phyloP scores from a whole-genome alignment of 2,888 invertebrate species.

The Monochamus alternatus region DNA sequence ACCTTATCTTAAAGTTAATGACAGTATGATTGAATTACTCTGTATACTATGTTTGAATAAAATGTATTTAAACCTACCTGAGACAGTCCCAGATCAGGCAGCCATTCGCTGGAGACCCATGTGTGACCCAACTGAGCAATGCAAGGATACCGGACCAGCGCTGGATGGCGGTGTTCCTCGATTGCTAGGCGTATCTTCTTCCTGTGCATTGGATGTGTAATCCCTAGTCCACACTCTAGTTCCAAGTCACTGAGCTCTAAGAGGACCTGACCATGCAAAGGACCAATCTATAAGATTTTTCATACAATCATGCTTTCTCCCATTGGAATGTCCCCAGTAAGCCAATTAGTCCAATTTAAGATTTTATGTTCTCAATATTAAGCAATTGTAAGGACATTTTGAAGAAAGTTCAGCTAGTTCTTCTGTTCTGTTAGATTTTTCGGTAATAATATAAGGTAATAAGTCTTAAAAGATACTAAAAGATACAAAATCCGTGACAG shows the following conservation, averaged over 20 bases:
- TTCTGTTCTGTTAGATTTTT: no score
- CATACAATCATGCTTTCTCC: conserved; percentile 64
- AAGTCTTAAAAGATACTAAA: no score
- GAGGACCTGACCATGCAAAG: conserved; percentile 86
- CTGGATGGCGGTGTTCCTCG: conserved; percentile 92
- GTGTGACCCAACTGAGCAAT: conserved; percentile 91
- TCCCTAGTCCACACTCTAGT: conserved; percentile 91
- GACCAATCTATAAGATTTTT: conserved; percentile 80
- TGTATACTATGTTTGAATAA: no score
- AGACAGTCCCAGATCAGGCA: conserved; percentile 91
- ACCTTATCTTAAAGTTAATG: no score
- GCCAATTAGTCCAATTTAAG: conserved; percentile 44
- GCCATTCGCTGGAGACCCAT: conserved; percentile 95
- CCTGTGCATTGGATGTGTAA: conserved; percentile 93
- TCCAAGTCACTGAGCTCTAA: conserved; percentile 93
- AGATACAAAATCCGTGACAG: no score
- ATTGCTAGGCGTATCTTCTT: conserved; percentile 94
- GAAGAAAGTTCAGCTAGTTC: no score
- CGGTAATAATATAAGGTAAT: no score
- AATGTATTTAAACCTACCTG: conserved; percentile 72
- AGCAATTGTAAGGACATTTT: not conserved
- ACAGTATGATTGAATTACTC: no score
- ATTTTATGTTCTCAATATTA: not conserved
- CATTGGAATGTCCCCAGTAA: conserved; percentile 47
- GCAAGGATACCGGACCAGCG: conserved; percentile 88